phyloP scores from a whole-genome alignment of 2,888 invertebrate genomes.

The Malthinus flaveolus region DNA sequence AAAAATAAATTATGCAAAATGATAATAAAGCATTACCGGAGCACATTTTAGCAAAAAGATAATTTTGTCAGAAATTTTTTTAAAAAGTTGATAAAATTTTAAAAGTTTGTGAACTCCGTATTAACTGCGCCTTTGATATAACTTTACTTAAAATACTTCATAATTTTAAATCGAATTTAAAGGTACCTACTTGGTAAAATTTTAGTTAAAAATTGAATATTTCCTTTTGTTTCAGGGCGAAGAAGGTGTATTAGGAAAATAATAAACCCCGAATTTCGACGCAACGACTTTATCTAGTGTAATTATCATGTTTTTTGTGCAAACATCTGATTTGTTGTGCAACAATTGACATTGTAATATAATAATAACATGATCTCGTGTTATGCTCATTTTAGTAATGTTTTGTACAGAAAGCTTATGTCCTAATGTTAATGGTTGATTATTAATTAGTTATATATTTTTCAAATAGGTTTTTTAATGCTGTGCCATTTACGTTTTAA shows the following conservation, averaged over 20 bases:
- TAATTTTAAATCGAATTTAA: background rate
- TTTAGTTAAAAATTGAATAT: background rate
- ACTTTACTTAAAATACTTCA: no score
- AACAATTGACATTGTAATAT: conserved; percentile 47
- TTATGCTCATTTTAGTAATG: conserved; percentile 52
- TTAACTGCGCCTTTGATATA: no score
- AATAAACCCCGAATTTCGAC: conserved; percentile 28
- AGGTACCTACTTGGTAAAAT: background rate
- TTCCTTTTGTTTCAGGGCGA: conserved; percentile 41
- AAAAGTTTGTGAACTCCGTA: no score
- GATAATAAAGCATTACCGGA: no score
- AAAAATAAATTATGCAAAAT: no score
- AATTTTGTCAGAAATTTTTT: no score
- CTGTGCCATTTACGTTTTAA: conserved; percentile 32
- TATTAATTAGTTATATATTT: conserved; percentile 25
- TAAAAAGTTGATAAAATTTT: no score
- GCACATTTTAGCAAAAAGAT: no score
- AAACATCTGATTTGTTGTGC: conserved; percentile 47
- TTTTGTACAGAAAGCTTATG: conserved; percentile 50
- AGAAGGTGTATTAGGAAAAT: conserved; percentile 9
- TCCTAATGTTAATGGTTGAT: conserved; percentile 30
- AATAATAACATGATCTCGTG: conserved; percentile 52
- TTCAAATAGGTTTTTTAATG: conserved; percentile 30
- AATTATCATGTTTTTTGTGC: conserved; percentile 26
- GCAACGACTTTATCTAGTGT: conserved; percentile 26